Base-by-base conservation (phyloP, 2,888 invertebrate genomes). In the Entomobrya proxima region DNA sequence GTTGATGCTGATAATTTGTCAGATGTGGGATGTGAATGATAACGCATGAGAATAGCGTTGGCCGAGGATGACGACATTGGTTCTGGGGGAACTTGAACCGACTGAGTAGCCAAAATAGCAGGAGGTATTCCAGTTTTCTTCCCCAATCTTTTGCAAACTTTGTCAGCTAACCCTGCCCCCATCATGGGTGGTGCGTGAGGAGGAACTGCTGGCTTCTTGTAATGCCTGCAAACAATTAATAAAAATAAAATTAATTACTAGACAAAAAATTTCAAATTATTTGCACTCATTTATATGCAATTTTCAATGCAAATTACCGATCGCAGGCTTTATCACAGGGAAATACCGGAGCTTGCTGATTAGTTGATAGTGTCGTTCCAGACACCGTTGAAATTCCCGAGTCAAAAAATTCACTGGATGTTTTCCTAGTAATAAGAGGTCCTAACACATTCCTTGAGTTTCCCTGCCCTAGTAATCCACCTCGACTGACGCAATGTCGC, bases 301-400 rank as follows among this genome's bases (percentile, higher is more conserved):
- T 5, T 35, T 21, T 32, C n/a, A 67, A 67, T 21, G 9, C 40
- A 1, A 69, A 21, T 21, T 79, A 86, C 86, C 86, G 81, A 69
- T 72, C 55, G 7, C 82, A 76, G 67, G 86, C 76, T 44, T 76
- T 75, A n/a, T 86, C 86, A 47, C 67, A 81, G 27, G 83, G 87
- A 18, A 81, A n/a, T 21, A 76, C 74, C 5, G 85, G 81, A 44
- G 86, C 64, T 6, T 84, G 76, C 32, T 72, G 84, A 50, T 32
- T 55, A 11, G 72, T 69, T 11, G 80, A 74, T 40, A 86, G 93
- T 9, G 93, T 93, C 67, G 93, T 93, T 90, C 95, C 95, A 87
- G 95, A 95, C 79, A 95, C 94, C 69, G 95, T 95, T 84, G 95
- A 95, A 24, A 96, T 95, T 67, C 96, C 96, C 91, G 96, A 96